Evolutionary conservation across 2,888 invertebrate genomes (phyloP), one percentile per base, ranked within the genome.

Genomic region (Sialis lutaria): DNA sequence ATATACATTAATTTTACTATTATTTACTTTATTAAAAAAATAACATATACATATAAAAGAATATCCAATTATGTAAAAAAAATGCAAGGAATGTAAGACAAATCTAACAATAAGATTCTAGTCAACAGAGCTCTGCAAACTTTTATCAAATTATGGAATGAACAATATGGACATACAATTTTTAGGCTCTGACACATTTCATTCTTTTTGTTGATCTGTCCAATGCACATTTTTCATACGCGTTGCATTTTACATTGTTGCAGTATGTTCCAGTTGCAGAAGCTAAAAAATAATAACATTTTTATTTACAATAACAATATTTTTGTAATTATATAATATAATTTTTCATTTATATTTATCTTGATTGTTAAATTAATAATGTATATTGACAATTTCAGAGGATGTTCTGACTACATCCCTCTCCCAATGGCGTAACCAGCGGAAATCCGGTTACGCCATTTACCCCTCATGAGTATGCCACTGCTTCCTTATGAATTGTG

Each of bases 221-320:
- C 52, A 68, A 63, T 56, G 75, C 74, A 62, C 83, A 84, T 51
- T 78, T 79, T 59, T 84, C 79, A 51, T 69, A 74, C 0, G 75
- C 58, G 55, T 69, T 72, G 57, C 83, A 84, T 60, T 79, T 82
- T 8, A 74, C 71, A 56, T 81, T 81, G 55, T 75, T 78, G 55
- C 83, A 83, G 57, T 77, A 79, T 2, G 70, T 62, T 1, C 78
- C 77, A 3, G 72, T 59, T 1, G 67, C 68, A 12, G 64, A 66
- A 64, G 68, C 58, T 68, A 50, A 42, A 58, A 60, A 49, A 49
- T 42, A 50, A 50, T 46, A n/a, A n/a, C n/a, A n/a, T n/a, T n/a
- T n/a, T n/a, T n/a, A n/a, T n/a, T n/a, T n/a, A n/a, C n/a, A n/a
- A n/a, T 33, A 48, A 40, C 12, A 35, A 41, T 12, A 41, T n/a